These are phyloP conservation scores for Unio pictorum DNA, from an alignment of 2,888 invertebrate genomes.

Conservation along the genomic window DNA sequence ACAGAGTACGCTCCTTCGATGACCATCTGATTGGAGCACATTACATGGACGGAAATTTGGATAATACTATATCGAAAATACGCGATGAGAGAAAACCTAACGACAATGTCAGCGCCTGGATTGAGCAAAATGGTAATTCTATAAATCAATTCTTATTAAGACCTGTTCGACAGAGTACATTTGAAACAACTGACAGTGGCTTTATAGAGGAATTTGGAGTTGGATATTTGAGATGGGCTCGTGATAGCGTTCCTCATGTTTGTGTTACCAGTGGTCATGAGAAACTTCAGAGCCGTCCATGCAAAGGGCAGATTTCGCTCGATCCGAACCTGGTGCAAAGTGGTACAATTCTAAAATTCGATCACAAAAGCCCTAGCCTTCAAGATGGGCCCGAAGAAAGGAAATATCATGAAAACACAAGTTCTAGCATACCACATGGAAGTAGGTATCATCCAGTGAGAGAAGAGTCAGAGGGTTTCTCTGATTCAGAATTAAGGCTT, in stretches of 20 bases:
- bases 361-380: too few relatives aligned
- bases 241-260: background rate
- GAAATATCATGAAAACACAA: too few relatives aligned
- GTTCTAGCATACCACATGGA: background rate
- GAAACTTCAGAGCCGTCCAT: slow-evolving; percentile 24
- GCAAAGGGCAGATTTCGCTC: slow-evolving; percentile 26
- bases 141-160: slow-evolving; percentile 10
- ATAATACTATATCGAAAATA: too few relatives aligned
- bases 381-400: too few relatives aligned
- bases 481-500: slow-evolving; percentile 25
- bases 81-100: too few relatives aligned
- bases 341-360: slow-evolving; percentile 12
- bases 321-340: slow-evolving; percentile 34
- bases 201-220: slow-evolving; percentile 11
- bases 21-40: too few relatives aligned
- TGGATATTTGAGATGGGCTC: background rate
- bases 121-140: slow-evolving; percentile 15
- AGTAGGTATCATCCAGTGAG: slow-evolving; percentile 15
- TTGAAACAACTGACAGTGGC: slow-evolving; percentile 56
- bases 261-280: slow-evolving; percentile 20
- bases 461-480: slow-evolving; percentile 29
- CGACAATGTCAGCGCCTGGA: slow-evolving; percentile 16
- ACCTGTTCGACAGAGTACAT: slow-evolving; percentile 42
- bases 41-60: too few relatives aligned
- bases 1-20: too few relatives aligned